Percentiles rank a stretch among this genome's conserved stretches.
These are phyloP conservation scores for Noctilio leporinus DNA, from an alignment of 2,113 vertebrate genomes.

Conservation along the genomic window DNA sequence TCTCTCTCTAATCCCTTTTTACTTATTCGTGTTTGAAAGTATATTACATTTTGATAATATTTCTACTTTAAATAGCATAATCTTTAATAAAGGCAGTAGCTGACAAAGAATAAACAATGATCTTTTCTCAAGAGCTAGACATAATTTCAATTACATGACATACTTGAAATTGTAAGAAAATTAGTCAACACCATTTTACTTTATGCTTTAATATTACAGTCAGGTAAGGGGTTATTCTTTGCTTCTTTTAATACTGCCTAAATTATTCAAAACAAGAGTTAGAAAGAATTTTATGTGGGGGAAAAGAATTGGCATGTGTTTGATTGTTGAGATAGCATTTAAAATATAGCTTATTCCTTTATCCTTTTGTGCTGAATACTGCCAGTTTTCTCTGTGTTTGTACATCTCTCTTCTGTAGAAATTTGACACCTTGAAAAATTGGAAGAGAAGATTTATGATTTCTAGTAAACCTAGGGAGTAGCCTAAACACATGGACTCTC, in stretches of 20 bases:
- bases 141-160: constrained; percentile 50
- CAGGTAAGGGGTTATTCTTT: constrained; percentile 35
- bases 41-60: background rate
- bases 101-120: constrained; percentile 52
- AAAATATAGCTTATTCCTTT: background rate
- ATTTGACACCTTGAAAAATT: background rate
- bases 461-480: background rate
- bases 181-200: constrained; percentile 42
- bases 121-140: constrained; percentile 53
- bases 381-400: background rate
- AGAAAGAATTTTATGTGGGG: background rate
- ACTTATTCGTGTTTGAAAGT: background rate
- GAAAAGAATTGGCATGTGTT: background rate
- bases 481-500: background rate
- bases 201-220: constrained; percentile 48
- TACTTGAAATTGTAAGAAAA: constrained; percentile 43
- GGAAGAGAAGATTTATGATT: background rate
- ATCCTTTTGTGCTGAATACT: background rate
- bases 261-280: background rate
- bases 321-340: constrained; percentile 4
- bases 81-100: constrained; percentile 39
- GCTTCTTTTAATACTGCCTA: background rate
- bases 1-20: background rate
- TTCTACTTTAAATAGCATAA: background rate
- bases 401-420: background rate